Percentiles rank a stretch among this genome's conserved stretches.
These are phyloP conservation scores for Leptinotarsa tumamoca DNA, from an alignment of 2,888 invertebrate species.

Conservation along the genomic window DNA sequence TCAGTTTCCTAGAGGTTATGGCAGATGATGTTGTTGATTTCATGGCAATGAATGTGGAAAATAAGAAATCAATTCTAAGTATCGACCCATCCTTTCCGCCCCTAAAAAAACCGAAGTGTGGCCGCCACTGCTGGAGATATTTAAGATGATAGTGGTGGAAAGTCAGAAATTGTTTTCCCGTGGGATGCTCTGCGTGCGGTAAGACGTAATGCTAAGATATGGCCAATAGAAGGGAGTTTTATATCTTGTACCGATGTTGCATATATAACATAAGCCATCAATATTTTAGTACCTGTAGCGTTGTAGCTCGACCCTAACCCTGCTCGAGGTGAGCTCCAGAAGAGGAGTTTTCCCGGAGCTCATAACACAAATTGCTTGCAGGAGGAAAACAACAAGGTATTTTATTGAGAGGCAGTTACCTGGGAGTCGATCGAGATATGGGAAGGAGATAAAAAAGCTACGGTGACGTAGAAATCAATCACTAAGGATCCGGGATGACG, in stretches of 20 bases:
- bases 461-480: too few species aligned
- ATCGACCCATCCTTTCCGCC: not conserved
- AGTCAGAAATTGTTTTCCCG: constrained; percentile 66
- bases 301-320: constrained; percentile 18
- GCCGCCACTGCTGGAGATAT: not conserved
- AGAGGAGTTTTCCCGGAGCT: constrained; percentile 18
- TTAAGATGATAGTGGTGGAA: constrained; percentile 42
- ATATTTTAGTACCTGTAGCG: constrained; percentile 65
- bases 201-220: constrained; percentile 67
- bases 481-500: too few species aligned
- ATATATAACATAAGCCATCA: constrained; percentile 67
- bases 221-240: constrained; percentile 68
- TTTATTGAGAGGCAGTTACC: constrained; percentile 25
- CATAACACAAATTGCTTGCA: constrained; percentile 54
- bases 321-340: constrained; percentile 7
- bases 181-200: constrained; percentile 61
- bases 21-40: too few species aligned
- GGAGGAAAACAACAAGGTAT: constrained; percentile 35
- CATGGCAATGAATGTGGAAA: too few species aligned
- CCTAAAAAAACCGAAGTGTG: not conserved
- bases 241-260: constrained; percentile 68
- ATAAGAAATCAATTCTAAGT: too few species aligned
- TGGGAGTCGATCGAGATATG: not conserved
- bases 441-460: too few species aligned
- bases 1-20: too few species aligned